Percentiles rank a stretch among this genome's conserved stretches.
Conservation (phyloP, 1,140 invertebrate genomes). For the Araneus ventricosus region DNA sequence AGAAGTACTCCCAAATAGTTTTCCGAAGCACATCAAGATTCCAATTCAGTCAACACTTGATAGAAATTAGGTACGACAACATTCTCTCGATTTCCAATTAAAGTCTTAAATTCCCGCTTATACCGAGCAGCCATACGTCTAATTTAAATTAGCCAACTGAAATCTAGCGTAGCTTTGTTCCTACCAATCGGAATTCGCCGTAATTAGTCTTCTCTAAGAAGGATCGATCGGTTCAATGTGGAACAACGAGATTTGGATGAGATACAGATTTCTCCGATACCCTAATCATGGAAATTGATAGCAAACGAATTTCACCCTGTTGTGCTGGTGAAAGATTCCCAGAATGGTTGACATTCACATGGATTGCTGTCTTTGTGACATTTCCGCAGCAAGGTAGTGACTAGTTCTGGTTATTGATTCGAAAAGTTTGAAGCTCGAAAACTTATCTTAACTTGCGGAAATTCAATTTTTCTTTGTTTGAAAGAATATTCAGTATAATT, state of each 20-base stretch:
- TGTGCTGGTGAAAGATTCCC: not conserved
- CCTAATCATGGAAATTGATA: conserved; percentile 28
- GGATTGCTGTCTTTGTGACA: not conserved
- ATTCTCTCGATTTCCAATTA: conserved; percentile 67
- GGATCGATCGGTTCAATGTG: conserved; percentile 43
- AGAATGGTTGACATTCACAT: not conserved
- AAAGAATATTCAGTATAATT: too few relatives aligned
- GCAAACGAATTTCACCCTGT: not conserved
- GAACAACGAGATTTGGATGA: conserved; percentile 29
- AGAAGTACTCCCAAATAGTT: not conserved
- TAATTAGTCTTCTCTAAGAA: conserved; percentile 55
- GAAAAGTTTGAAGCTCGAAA: too few relatives aligned
- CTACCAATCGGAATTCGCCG: conserved; percentile 42
- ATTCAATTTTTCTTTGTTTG: too few relatives aligned
- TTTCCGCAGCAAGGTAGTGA: too few relatives aligned
- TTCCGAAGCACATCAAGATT: not conserved
- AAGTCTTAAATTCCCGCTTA: conserved; percentile 58
- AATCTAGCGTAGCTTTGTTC: conserved; percentile 35
- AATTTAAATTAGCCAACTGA: conserved; percentile 62
- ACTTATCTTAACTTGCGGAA: too few relatives aligned
- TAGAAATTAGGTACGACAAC: conserved; percentile 54
- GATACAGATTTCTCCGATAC: conserved; percentile 47
- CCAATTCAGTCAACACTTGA: conserved; percentile 34
- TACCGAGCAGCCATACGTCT: conserved; percentile 37
- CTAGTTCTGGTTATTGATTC: too few relatives aligned